Base-by-base conservation (phyloP, 2,113 vertebrate genomes). In the Ammospiza caudacuta region DNA sequence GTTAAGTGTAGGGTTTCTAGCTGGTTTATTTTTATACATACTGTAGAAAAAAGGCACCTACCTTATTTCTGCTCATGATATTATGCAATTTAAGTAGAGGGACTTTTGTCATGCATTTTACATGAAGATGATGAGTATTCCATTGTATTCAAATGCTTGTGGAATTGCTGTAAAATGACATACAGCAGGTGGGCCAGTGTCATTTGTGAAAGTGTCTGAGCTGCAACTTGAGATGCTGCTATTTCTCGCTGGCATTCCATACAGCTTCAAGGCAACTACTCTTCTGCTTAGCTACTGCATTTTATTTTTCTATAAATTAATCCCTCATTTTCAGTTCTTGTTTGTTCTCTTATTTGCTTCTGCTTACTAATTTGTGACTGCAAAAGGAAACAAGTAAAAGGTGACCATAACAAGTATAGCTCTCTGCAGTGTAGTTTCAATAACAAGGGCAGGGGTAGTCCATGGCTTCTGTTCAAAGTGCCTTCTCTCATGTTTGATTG, bases 301-400 rank as follows among this genome's bases (percentile, higher is more conserved):
- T 74, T 96, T 90, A 72, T 95, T 92, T 97, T 96, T 41, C 39
- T 95, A 86, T 31, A 89, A 92, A 95, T 83, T 55, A 67, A 23
- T 80, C 77, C 74, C 86, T 92, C 95, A 83, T 95, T 95, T 96
- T 96, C 86, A 93, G 62, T 96, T 83, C 41, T n/a, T 75, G 49
- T 82, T 90, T 15, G 61, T 55, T 75, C 55, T 41, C 18, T 90
- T 93, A 93, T 87, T 95, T 94, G 52, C 84, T 91, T 95, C 33
- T 25, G 20, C 68, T 82, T 91, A 43, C 88, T 96, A 95, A 87
- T 96, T 83, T 91, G 37, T 84, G 82, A 54, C 78, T 81, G 95
- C 23, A 83, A 73, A 80, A 91, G 67, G 73, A 67, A 87, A 80
- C 66, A 79, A 89, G 83, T 64, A 35, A 69, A 92, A 88, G 33